Percentiles rank a stretch among this genome's conserved stretches.
Conservation (phyloP, 2,113 vertebrate genomes). For the Aldabrachelys gigantea region DNA sequence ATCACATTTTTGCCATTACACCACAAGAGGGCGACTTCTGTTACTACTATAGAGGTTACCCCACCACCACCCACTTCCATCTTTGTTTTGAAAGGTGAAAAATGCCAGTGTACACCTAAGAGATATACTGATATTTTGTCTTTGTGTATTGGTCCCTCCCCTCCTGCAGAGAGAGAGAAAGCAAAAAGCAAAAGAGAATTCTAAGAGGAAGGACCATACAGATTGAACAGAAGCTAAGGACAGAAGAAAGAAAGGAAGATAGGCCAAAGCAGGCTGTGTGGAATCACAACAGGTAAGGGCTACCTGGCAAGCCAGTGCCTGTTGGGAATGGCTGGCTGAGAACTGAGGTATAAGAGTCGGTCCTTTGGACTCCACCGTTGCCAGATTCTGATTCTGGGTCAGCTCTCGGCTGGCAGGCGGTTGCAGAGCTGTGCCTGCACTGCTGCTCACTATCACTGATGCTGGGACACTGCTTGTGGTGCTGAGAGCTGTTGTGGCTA, state of each 20-base stretch:
- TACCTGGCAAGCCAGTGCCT: constrained; percentile 87
- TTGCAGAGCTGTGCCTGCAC: constrained; percentile 75
- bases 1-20: neutral
- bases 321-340: constrained; percentile 82
- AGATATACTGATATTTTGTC: neutral
- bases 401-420: constrained; percentile 58
- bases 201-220: constrained; percentile 67
- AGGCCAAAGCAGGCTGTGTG: neutral
- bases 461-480: constrained; percentile 85
- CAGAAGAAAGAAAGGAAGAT: constrained; percentile 65
- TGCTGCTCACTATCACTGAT: constrained; percentile 93
- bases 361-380: constrained; percentile 68
- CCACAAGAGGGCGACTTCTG: constrained; percentile 10
- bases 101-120: neutral
- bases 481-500: constrained; percentile 51
- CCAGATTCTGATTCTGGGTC: constrained; percentile 76
- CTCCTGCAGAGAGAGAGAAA: constrained; percentile 37
- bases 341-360: constrained; percentile 68
- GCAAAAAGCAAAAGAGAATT: constrained; percentile 39
- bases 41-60: neutral
- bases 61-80: neutral
- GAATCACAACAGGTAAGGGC: constrained; percentile 63
- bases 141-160: neutral
- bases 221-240: constrained; percentile 79
- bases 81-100: constrained; percentile 17